phyloP scores from a whole-genome alignment of 2,797 vertebrate species.

The Sebastes iracundus region DNA sequence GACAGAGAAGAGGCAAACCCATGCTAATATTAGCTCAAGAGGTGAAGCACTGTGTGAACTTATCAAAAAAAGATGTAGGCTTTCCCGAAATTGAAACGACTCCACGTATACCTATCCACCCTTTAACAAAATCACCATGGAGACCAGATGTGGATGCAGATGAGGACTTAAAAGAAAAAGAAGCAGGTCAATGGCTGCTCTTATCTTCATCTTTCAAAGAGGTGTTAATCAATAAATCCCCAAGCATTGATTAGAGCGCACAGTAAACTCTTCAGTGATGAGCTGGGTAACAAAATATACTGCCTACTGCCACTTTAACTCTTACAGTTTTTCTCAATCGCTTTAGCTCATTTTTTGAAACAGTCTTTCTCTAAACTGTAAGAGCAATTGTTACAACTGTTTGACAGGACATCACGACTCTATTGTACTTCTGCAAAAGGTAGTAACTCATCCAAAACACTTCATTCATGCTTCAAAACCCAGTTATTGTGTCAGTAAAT shows the following conservation, averaged over 20 bases:
- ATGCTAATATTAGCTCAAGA: constrained; percentile 13
- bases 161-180: neutral
- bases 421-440: no score
- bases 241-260: neutral
- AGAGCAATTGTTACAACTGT: no score
- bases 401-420: no score
- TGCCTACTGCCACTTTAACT: neutral
- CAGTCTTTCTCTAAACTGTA: no score
- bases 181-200: neutral
- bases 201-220: no score
- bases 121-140: neutral
- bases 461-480: no score
- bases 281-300: neutral
- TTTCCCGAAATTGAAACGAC: neutral
- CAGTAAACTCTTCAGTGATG: neutral
- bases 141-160: neutral
- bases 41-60: neutral
- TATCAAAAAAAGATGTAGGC: neutral
- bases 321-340: no score
- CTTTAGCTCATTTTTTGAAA: no score
- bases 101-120: neutral
- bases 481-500: no score
- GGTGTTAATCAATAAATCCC: neutral
- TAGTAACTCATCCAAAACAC: no score
- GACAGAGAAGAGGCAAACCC: neutral